Conservation (phyloP, 2,888 invertebrate genomes). For the Dromius quadrimaculatus region DNA sequence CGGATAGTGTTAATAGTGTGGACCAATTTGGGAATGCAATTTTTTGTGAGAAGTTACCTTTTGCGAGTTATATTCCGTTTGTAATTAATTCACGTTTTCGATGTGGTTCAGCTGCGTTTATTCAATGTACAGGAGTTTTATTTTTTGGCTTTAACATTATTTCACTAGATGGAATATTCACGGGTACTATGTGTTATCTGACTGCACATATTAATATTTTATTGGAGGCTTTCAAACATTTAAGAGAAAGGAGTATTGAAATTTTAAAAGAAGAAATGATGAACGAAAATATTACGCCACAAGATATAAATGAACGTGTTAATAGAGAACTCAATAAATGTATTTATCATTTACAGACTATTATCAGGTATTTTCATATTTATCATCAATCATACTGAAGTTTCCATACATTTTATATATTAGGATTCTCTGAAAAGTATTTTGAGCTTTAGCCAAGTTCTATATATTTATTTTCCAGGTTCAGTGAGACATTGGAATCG, state of each 20-base stretch:
- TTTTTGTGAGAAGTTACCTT: not conserved
- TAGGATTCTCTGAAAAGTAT: too few species aligned
- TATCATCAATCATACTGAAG: too few species aligned
- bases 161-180: not conserved
- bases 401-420: not conserved
- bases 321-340: not conserved
- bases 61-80: slow-evolving; percentile 3
- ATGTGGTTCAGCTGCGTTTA: not conserved
- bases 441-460: too few species aligned
- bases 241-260: not conserved
- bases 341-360: slow-evolving; percentile 5
- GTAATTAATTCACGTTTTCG: not conserved
- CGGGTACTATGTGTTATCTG: not conserved
- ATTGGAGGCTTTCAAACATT: not conserved
- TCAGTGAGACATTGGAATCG: slow-evolving; percentile 13
- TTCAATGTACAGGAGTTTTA: not conserved
- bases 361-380: not conserved
- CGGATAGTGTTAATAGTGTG: not conserved
- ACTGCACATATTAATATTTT: not conserved
- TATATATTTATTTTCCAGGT: not conserved
- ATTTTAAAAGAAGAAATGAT: not conserved
- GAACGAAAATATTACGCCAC: too few species aligned
- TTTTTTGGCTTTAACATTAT: slow-evolving; percentile 3
- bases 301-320: not conserved
- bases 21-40: not conserved